Conservation (phyloP, 1,140 invertebrate species). For the Cherax destructor region DNA sequence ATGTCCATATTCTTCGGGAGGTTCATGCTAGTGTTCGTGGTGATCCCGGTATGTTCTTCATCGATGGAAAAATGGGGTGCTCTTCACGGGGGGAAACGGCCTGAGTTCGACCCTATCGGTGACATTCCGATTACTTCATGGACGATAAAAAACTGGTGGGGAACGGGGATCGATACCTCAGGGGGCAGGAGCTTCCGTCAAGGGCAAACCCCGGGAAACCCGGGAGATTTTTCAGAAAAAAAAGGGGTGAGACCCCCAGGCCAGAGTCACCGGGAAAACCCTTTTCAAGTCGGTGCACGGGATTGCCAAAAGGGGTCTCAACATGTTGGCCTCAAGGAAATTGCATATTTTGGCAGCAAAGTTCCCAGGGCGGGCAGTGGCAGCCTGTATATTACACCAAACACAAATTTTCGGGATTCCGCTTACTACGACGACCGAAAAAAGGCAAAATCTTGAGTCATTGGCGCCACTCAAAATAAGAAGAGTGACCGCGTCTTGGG, state of each 20-base stretch:
- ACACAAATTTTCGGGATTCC: conserved; percentile 91
- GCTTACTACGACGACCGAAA: conserved; percentile 84
- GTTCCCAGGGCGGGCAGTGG: conserved; percentile 74
- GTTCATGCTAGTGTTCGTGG: conserved; percentile 90
- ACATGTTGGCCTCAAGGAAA: conserved; percentile 53
- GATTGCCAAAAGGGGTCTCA: conserved; percentile 55
- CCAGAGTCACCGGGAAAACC: conserved; percentile 66
- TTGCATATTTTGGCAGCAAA: conserved; percentile 62
- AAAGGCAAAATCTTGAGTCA: conserved; percentile 81
- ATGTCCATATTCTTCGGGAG: conserved; percentile 92
- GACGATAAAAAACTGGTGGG: conserved; percentile 69
- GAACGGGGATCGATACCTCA: conserved; percentile 69
- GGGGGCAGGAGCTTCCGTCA: conserved; percentile 69
- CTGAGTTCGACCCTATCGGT: conserved; percentile 43
- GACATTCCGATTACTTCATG: conserved; percentile 70
- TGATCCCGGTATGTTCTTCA: conserved; percentile 90
- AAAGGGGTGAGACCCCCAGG: conserved; percentile 68
- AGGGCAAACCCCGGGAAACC: conserved; percentile 62
- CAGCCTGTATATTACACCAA: conserved; percentile 75
- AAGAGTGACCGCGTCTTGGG: conserved; percentile 86
- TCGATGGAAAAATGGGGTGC: conserved; percentile 87
- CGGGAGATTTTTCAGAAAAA: conserved; percentile 68
- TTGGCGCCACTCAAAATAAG: conserved; percentile 83
- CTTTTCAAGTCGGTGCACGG: conserved; percentile 61
- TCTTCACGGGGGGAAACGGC: conserved; percentile 80